Base-by-base conservation (phyloP, 2,797 vertebrate species). In the Diplodus sargus region DNA sequence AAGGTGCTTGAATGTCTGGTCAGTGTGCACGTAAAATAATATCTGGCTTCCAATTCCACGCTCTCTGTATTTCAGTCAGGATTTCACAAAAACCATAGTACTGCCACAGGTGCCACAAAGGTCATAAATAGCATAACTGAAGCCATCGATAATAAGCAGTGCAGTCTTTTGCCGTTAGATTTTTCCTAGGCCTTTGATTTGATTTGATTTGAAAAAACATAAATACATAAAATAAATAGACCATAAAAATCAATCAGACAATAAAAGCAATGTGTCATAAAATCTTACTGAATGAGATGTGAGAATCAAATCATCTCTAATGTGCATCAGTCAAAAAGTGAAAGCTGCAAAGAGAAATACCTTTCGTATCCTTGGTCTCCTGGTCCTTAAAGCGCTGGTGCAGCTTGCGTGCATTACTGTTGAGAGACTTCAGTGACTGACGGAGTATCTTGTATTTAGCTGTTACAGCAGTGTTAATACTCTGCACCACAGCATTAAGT, bases 291-390 rank as follows among this genome's bases (percentile, higher is more conserved):
- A 60, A 60, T 14, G 28, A 59, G 17, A 58, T 11, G 17, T 11
- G n/a, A 42, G 14, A 60, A 28, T 7, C 17, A 30, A 58, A 39
- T 71, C 13, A 53, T 12, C 30, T 58, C 5, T 20, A 30, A 45
- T 22, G 42, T 16, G 22, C 60, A 45, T 45, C 42, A 23, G 4
- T 15, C 17, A 20, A 58, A n/a, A 25, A 49, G 5, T 23, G 13
- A 15, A 4, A 3, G 23, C 62, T 22, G 45, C 4, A 12, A 22
- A 17, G 23, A 5, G 16, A 42, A 12, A 3, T 90, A 99, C 98
- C 97, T 96, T 95, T 97, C 0, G 97, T 98, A 0, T 96, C 95
- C 78, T 96, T 96, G 0, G 92, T 97, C 92, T 99, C 97, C 79
- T 98, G 94, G 6, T 96, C 93, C 58, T 95, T 92, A 79, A 97